Evolutionary conservation across 2,888 invertebrate species (phyloP).

Genomic region (Dilophus febrilis): DNA sequence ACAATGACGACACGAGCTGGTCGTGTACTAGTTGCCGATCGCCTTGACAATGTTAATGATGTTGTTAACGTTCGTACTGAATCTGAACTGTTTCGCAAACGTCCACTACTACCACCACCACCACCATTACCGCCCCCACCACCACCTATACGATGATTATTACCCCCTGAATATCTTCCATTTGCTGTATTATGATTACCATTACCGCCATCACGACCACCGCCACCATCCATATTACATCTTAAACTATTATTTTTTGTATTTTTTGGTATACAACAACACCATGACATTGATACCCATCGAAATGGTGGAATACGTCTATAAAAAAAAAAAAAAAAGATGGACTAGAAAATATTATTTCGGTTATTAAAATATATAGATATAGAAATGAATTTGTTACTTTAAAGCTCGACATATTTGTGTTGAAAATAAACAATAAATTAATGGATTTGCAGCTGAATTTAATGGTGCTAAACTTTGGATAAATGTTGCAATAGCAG

Average conservation of each 20-base stretch:
- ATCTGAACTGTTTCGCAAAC: conserved; percentile 28
- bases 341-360: too few species aligned
- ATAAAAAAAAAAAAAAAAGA: neutral
- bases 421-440: conserved; percentile 85
- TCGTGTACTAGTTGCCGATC: conserved; percentile 20
- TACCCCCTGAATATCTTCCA: conserved; percentile 12
- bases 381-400: conserved; percentile 33
- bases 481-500: conserved; percentile 76
- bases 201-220: conserved; percentile 11
- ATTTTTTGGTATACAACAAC: conserved; percentile 34
- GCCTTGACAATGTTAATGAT: conserved; percentile 24
- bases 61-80: conserved; percentile 30
- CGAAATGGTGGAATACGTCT: conserved; percentile 46
- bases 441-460: conserved; percentile 86
- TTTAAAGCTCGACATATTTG: conserved; percentile 69
- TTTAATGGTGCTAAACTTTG: conserved; percentile 83
- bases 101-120: conserved; percentile 5
- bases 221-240: conserved; percentile 19
- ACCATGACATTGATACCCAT: conserved; percentile 35
- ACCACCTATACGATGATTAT: too few species aligned
- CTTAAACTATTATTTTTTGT: neutral
- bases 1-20: conserved; percentile 24
- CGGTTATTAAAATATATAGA: too few species aligned
- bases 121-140: conserved; percentile 1
- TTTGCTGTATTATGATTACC: neutral